Percentiles rank a stretch among this genome's conserved stretches.
phyloP scores from a whole-genome alignment of 2,113 vertebrate genomes.

The Scopus umbretta region DNA sequence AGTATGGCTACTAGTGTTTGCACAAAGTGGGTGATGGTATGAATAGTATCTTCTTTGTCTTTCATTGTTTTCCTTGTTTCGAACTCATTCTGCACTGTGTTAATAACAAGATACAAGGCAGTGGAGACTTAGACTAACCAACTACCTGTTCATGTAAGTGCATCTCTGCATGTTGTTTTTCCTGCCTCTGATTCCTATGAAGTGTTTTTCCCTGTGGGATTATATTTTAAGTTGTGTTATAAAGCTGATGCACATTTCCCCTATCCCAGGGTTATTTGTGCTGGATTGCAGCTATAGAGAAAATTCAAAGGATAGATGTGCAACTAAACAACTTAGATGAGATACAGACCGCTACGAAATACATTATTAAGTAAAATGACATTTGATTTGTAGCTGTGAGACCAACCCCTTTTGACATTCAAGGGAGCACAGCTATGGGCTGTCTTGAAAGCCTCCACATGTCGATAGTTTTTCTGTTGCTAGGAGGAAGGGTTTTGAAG shows the following conservation, averaged over 20 bases:
- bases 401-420: conserved; percentile 55
- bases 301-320: conserved; percentile 15
- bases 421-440: conserved; percentile 55
- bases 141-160: background rate
- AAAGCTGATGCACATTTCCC: background rate
- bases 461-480: conserved; percentile 62
- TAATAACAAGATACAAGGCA: background rate
- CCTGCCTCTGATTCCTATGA: conserved; percentile 18
- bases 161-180: background rate
- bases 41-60: background rate
- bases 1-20: background rate
- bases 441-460: conserved; percentile 57
- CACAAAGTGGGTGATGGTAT: background rate
- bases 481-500: conserved; percentile 58
- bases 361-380: conserved; percentile 70
- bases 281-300: background rate
- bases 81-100: background rate
- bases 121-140: background rate
- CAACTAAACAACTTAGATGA: conserved; percentile 33
- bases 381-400: conserved; percentile 71
- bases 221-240: background rate
- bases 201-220: background rate
- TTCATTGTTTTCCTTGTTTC: background rate
- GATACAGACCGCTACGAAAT: conserved; percentile 53
- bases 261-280: background rate